A percentile compares a stretch with the other conserved stretches of the same genome.
These are phyloP conservation scores for Onychomys arenicola DNA, from an alignment of 2,797 vertebrate species.

Conservation along the genomic window DNA sequence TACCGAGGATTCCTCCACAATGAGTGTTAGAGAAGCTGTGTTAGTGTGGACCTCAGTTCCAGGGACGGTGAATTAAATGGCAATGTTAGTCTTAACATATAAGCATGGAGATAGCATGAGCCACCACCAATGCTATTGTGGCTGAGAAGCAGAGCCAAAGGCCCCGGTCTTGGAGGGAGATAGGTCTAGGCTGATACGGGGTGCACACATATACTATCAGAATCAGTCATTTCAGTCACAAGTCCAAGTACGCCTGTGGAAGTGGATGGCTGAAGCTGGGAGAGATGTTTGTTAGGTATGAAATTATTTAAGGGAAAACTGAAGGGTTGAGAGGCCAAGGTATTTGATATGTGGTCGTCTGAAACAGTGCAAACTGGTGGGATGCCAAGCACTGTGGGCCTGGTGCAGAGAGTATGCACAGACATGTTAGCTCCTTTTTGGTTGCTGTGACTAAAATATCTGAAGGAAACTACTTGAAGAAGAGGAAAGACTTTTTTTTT, in stretches of 20 bases:
- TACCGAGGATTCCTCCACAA: not conserved
- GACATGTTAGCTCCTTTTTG: not conserved
- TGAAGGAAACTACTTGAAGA: not conserved
- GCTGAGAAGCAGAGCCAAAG: not conserved
- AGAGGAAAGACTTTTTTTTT: not conserved
- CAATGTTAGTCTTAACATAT: not conserved
- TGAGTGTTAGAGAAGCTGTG: not conserved
- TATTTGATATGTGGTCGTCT: not conserved
- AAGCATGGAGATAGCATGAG: not conserved
- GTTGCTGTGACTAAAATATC: not conserved
- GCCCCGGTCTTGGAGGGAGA: not conserved
- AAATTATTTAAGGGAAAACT: not conserved
- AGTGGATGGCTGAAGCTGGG: not conserved
- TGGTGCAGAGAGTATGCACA: not conserved
- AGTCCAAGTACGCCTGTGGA: not conserved
- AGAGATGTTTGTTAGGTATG: not conserved
- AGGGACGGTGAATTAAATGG: not conserved
- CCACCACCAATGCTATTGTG: not conserved
- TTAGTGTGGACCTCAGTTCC: not conserved
- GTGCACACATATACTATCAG: not conserved
- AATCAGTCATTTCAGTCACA: not conserved
- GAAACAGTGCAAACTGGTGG: not conserved
- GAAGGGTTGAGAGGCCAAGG: not conserved
- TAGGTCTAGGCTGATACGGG: not conserved
- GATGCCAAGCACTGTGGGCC: not conserved